A percentile compares a stretch with the other conserved stretches of the same genome.
Evolutionary conservation across 2,797 vertebrate genomes (phyloP).

Genomic region (Enteromius thamalakanensis): DNA sequence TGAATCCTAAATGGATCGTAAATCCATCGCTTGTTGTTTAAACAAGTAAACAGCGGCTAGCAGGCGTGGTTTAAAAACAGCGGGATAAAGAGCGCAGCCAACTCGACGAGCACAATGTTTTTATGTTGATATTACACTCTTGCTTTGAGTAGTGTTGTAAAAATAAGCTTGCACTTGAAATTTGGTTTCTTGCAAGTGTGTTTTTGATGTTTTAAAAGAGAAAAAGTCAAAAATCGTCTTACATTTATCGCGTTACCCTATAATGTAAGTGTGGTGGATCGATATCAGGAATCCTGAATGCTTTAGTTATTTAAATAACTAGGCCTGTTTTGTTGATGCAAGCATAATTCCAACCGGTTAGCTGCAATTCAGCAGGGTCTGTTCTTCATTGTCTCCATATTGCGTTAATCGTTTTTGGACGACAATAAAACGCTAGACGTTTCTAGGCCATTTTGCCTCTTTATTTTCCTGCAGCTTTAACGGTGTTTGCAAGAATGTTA

Average conservation of each 20-base stretch:
- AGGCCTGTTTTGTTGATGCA: neutral
- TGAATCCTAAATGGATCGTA: too few relatives aligned
- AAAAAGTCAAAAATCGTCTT: neutral
- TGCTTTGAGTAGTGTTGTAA: neutral
- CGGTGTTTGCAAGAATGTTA: neutral
- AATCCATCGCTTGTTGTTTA: neutral
- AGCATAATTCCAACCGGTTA: neutral
- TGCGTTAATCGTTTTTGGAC: neutral
- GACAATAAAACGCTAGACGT: neutral
- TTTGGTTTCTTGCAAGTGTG: neutral
- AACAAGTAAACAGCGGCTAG: neutral
- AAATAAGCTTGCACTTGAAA: neutral
- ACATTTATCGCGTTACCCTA: neutral
- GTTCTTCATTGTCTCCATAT: neutral
- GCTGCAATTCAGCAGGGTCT: neutral
- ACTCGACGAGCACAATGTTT: neutral
- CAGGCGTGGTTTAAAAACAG: conserved; percentile 42
- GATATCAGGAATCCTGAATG: neutral
- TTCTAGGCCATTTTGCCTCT: neutral
- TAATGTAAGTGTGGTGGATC: neutral
- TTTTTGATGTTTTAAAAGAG: neutral
- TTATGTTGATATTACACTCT: neutral
- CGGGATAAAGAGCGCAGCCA: conserved; percentile 2
- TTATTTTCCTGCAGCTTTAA: neutral
- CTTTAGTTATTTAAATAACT: neutral